Conservation (phyloP, 2,888 invertebrate genomes). For the Dicyrtoma fusca region DNA sequence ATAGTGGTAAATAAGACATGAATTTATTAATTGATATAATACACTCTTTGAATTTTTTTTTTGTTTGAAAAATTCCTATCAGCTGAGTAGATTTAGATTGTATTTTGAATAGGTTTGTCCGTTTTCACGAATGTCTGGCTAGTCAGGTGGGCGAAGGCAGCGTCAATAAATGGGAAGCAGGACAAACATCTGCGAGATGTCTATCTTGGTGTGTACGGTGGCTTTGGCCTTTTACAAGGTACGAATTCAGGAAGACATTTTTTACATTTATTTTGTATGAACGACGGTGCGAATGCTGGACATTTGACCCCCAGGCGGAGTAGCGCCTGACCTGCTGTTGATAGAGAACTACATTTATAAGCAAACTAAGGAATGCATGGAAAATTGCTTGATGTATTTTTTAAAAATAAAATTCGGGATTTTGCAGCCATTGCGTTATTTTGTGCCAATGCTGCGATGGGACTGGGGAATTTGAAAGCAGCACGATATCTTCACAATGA, state of each 20-base stretch:
- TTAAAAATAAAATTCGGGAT: too few species aligned
- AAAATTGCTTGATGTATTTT: too few species aligned
- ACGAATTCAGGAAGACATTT: conserved; percentile 57
- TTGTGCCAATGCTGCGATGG: conserved; percentile 62
- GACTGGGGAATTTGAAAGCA: conserved; percentile 64
- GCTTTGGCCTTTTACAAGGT: conserved; percentile 87
- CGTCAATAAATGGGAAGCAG: conserved; percentile 54
- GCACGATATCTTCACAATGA: conserved; percentile 69
- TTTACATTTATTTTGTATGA: conserved; percentile 30
- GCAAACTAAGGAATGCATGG: too few species aligned
- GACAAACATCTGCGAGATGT: conserved; percentile 70
- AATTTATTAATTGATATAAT: too few species aligned
- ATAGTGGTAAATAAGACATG: conserved; percentile 65
- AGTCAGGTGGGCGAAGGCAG: conserved; percentile 78
- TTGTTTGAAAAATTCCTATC: too few species aligned
- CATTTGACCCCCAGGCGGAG: too few species aligned
- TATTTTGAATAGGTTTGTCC: conserved; percentile 68
- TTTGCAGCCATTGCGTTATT: conserved; percentile 57
- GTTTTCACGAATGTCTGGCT: conserved; percentile 88
- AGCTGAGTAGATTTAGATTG: too few species aligned
- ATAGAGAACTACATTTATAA: too few species aligned
- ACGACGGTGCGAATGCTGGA: too few species aligned
- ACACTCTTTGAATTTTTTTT: too few species aligned
- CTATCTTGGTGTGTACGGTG: conserved; percentile 85
- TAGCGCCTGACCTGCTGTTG: conserved; percentile 15